phyloP scores from a whole-genome alignment of 2,888 invertebrate species.

The Chironomus riparius region DNA sequence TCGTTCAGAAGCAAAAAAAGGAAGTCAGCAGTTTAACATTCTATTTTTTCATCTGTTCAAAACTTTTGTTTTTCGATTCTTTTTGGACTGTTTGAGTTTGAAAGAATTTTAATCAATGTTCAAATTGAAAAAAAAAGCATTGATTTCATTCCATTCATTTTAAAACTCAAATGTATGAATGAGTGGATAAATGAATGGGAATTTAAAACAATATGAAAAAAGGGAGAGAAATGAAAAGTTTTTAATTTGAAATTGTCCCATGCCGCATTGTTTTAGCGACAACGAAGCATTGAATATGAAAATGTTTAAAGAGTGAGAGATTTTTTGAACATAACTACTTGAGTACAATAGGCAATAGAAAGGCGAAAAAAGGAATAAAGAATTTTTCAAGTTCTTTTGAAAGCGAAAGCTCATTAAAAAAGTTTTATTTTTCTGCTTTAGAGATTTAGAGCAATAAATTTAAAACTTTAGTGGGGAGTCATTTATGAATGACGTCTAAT shows the following conservation, averaged over 20 bases:
- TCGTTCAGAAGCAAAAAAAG: background rate
- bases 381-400: background rate
- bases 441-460: background rate
- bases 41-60: background rate
- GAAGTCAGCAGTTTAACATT: background rate
- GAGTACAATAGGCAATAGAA: too few species aligned
- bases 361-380: background rate
- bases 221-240: background rate
- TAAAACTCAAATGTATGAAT: background rate
- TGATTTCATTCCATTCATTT: slow-evolving; percentile 6
- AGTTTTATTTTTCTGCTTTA: background rate
- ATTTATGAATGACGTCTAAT: background rate
- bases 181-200: background rate
- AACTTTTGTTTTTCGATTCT: too few species aligned
- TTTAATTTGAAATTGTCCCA: slow-evolving; percentile 9
- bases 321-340: too few species aligned
- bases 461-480: background rate
- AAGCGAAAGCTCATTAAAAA: slow-evolving; percentile 6
- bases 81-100: too few species aligned
- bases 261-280: background rate
- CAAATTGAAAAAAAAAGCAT: background rate
- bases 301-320: too few species aligned
- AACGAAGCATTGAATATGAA: too few species aligned
- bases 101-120: slow-evolving; percentile 10
- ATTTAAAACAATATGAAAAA: background rate